Conservation (phyloP, 2,888 invertebrate genomes). For the Meandrusa payeni region DNA sequence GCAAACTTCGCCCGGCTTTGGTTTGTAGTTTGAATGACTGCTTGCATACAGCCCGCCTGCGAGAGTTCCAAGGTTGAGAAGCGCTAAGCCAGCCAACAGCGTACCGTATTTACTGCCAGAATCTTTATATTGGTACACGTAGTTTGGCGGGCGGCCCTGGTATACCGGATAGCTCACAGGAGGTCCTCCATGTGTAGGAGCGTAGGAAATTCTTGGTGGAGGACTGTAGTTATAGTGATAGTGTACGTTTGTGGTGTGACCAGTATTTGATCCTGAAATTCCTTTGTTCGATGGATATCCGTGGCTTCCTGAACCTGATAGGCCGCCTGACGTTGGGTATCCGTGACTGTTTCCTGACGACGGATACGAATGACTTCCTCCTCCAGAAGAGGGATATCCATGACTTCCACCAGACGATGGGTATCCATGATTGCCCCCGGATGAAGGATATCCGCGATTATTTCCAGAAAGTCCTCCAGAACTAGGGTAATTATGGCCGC, state of each 20-base stretch:
- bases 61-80: slow-evolving; percentile 64
- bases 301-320: slow-evolving; percentile 31
- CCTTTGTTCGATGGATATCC: slow-evolving; percentile 36
- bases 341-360: slow-evolving; percentile 30
- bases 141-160: slow-evolving; percentile 57
- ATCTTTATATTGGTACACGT: slow-evolving; percentile 65
- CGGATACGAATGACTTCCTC: slow-evolving; percentile 30
- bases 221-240: slow-evolving; percentile 64
- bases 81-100: slow-evolving; percentile 59
- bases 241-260: slow-evolving; percentile 47
- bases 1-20: slow-evolving; percentile 60
- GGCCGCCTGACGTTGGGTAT: slow-evolving; percentile 33
- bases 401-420: slow-evolving; percentile 38
- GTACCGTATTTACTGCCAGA: slow-evolving; percentile 71
- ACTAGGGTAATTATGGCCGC: slow-evolving; percentile 46
- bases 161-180: slow-evolving; percentile 60
- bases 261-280: slow-evolving; percentile 33
- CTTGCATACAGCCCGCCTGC: slow-evolving; percentile 48
- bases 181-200: slow-evolving; percentile 48
- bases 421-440: slow-evolving; percentile 33
- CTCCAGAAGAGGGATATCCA: slow-evolving; percentile 36
- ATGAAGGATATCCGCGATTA: slow-evolving; percentile 38
- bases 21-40: slow-evolving; percentile 44
- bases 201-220: slow-evolving; percentile 60
- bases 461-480: slow-evolving; percentile 44